Evolutionary conservation across 2,797 vertebrate genomes (phyloP), one percentile per base, ranked within the genome.

Genomic region (Pantherophis vulpinus): DNA sequence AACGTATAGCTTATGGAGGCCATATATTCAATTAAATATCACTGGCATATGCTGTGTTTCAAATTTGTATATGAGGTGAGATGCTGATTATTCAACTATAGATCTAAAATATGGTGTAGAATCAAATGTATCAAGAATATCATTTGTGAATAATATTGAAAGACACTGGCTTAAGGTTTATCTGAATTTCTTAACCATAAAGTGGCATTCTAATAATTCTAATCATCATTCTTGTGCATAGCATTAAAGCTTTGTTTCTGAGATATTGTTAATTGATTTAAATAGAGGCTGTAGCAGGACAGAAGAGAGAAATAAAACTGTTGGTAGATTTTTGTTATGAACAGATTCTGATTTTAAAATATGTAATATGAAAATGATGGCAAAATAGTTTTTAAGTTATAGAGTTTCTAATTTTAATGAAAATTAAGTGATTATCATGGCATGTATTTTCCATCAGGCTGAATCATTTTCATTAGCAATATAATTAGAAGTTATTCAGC

Each of bases 111-210:
- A 20, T 12, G 56, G 27, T 92, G 2, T 93, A 91, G 93, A 93
- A 66, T 14, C 9, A 92, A 93, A 89, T 94, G 59, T 86, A 83
- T 87, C 91, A 94, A 91, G 74, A 86, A 94, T 47, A 89, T 93
- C 54, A 93, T 96, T 70, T 95, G 93, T 95, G 94, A 93, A 92
- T 96, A 51, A 95, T 94, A 96, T 86, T 94, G 93, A 94, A 89
- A 97, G 96, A 96, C 96, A 96, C 94, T 95, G 91, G 94, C 86
- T 89, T 93, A 91, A 93, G 93, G 79, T 95, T 97, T 93, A 90
- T 95, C 93, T 94, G 93, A 96, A 92, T 95, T 54, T 97, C 95
- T 95, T 91, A 95, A n/a, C 87, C 93, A 92, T 90, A 96, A 97
- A 91, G 96, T 87, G 94, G 8, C 70, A 59, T 90, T 95, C 94